Conservation (phyloP, 1,140 invertebrate species). For the Lepidurus couesii region DNA sequence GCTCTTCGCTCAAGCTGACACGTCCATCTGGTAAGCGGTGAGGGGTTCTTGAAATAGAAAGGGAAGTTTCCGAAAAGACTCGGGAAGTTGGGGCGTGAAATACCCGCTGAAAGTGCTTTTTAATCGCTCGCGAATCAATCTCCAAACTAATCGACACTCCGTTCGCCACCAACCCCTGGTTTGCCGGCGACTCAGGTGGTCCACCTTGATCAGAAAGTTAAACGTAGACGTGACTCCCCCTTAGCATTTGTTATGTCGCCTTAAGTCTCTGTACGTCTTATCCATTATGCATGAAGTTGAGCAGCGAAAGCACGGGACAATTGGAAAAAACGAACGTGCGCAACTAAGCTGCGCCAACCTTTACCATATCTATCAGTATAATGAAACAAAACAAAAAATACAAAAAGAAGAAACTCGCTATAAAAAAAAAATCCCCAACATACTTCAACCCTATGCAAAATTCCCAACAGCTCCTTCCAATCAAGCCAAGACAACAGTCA, state of each 20-base stretch:
- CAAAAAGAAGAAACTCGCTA: neutral
- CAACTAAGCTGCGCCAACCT: neutral
- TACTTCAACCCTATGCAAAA: neutral
- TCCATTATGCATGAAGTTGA: slow-evolving; percentile 19
- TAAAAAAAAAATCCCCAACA: neutral
- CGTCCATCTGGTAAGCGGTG: neutral
- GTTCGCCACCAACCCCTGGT: slow-evolving; percentile 20
- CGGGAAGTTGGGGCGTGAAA: neutral
- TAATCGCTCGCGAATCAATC: slow-evolving; percentile 12
- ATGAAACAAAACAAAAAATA: neutral
- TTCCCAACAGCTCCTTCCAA: neutral
- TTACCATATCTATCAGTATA: slow-evolving; percentile 20
- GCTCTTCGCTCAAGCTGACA: no score
- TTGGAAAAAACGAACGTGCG: neutral
- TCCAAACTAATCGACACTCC: slow-evolving; percentile 15
- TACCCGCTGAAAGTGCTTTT: slow-evolving; percentile 13
- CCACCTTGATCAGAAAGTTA: slow-evolving; percentile 18
- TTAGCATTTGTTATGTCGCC: slow-evolving; percentile 22
- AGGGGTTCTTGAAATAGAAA: neutral
- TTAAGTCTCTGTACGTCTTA: slow-evolving; percentile 22
- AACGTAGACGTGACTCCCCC: slow-evolving; percentile 7
- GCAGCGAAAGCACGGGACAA: slow-evolving; percentile 2
- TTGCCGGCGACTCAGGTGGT: slow-evolving; percentile 6
- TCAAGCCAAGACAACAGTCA: slow-evolving; percentile 9
- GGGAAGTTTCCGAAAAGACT: neutral